A percentile compares a stretch with the other conserved stretches of the same genome.
phyloP scores from a whole-genome alignment of 1,140 invertebrate genomes.

The Drosophila malerkotliana region DNA sequence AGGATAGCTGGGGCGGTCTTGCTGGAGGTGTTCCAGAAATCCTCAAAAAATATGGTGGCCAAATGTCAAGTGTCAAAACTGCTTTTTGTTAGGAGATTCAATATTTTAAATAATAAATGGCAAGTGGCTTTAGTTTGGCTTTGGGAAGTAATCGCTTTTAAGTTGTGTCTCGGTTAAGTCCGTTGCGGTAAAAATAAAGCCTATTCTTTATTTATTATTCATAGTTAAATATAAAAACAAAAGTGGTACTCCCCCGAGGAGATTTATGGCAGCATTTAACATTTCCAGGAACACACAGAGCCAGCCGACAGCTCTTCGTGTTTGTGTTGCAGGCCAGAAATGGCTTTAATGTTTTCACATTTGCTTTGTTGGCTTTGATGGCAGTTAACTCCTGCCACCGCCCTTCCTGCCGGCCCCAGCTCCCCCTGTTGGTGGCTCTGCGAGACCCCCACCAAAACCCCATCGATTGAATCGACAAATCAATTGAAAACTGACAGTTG shows the following conservation, averaged over 20 bases:
- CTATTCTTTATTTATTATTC: constrained; percentile 29
- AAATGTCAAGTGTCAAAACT: background rate
- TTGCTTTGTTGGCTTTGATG: constrained; percentile 80
- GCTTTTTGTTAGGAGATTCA: background rate
- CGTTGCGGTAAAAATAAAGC: background rate
- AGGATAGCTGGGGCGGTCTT: background rate
- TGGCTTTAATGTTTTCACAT: constrained; percentile 81
- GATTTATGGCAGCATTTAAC: constrained; percentile 38
- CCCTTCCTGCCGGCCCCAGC: background rate
- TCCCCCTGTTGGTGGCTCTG: background rate
- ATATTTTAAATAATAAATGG: background rate
- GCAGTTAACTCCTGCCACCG: constrained; percentile 44
- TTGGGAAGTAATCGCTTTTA: background rate
- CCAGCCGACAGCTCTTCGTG: constrained; percentile 22
- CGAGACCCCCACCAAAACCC: background rate
- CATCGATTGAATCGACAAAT: constrained; percentile 69
- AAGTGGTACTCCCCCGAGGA: constrained; percentile 26
- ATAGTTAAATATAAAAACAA: constrained; percentile 40
- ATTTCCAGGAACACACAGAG: constrained; percentile 31
- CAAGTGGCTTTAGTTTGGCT: background rate
- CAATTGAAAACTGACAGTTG: constrained; percentile 82
- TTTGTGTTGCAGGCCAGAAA: constrained; percentile 59
- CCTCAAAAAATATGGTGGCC: background rate
- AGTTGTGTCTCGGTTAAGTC: background rate
- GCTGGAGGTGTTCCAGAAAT: constrained; percentile 23